Conservation (phyloP, 1,140 invertebrate genomes). For the Nebria ingens region DNA sequence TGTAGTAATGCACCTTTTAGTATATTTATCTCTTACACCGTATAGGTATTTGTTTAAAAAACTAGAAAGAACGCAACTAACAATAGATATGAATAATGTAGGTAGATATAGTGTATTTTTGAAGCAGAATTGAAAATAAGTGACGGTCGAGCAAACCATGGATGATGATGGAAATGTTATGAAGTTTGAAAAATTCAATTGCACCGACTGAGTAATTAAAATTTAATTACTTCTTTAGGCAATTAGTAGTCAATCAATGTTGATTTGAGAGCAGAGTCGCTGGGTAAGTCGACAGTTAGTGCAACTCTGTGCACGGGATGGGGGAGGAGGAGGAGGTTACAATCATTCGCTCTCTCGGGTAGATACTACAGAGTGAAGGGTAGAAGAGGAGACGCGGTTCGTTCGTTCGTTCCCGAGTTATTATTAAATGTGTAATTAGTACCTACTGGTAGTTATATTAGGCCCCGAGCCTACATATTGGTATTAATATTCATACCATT, state of each 20-base stretch:
- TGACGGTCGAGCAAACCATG: no score
- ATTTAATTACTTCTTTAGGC: conserved; percentile 9
- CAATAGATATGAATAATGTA: no score
- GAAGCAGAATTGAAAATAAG: no score
- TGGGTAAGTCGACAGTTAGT: background rate
- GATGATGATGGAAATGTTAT: no score
- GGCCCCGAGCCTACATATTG: background rate
- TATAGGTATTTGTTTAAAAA: no score
- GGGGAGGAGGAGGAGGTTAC: background rate
- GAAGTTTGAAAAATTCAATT: conserved; percentile 8
- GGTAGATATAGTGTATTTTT: no score
- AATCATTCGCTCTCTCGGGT: background rate
- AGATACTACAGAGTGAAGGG: background rate
- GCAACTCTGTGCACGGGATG: background rate
- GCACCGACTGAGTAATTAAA: conserved; percentile 4
- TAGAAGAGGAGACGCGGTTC: background rate
- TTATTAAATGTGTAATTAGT: conserved; percentile 6
- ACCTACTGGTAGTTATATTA: background rate
- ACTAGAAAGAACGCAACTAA: no score
- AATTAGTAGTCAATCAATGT: conserved; percentile 9
- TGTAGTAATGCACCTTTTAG: no score
- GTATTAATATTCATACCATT: background rate
- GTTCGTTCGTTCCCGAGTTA: background rate
- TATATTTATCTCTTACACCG: no score
- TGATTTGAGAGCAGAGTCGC: background rate